Conservation (phyloP, 1,140 invertebrate species). For the Bradysia coprophila region DNA sequence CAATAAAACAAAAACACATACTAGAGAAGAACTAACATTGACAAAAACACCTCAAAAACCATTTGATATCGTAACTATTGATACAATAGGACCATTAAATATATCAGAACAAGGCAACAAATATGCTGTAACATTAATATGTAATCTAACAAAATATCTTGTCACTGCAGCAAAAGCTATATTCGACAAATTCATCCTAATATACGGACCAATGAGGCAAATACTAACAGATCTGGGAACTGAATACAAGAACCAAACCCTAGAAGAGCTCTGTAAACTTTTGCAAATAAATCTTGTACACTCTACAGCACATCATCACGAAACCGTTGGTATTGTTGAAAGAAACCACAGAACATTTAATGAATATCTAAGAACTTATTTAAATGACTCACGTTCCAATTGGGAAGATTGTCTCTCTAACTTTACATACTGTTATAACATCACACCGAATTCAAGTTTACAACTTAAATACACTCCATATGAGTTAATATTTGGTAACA, state of each 20-base stretch:
- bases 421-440: no score
- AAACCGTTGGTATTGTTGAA: constrained; percentile 1
- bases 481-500: no score
- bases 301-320: background rate
- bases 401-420: background rate
- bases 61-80: constrained; percentile 4
- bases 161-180: constrained; percentile 3
- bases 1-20: constrained; percentile 1
- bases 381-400: background rate
- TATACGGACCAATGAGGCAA: constrained; percentile 6
- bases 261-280: background rate
- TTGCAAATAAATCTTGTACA: background rate
- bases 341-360: background rate
- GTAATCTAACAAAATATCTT: no score
- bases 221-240: constrained; percentile 2
- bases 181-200: constrained; percentile 7
- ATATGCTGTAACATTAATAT: constrained; percentile 1
- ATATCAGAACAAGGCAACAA: constrained; percentile 1
- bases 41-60: constrained; percentile 1
- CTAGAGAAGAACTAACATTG: no score
- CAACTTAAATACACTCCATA: no score
- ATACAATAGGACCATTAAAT: constrained; percentile 7
- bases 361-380: background rate
- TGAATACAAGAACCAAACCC: constrained; percentile 1
- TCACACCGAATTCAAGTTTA: no score